Base-by-base conservation (phyloP, 2,113 vertebrate genomes). In the Arothron firmamentum region DNA sequence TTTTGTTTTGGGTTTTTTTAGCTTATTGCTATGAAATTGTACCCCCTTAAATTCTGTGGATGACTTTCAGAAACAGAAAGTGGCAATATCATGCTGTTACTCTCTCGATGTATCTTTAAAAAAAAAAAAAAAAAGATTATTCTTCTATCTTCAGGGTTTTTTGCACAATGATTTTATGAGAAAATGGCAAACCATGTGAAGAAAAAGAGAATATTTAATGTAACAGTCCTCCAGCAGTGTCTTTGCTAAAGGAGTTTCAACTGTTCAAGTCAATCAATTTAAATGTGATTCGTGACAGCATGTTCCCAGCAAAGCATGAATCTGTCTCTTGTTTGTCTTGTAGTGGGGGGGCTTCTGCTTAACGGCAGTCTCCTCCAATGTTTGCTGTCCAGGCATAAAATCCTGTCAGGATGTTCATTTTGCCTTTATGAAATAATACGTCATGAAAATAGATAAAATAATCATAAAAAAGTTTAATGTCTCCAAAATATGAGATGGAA, bases 241-340 rank as follows among this genome's bases (percentile, higher is more conserved):
- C 49, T 56, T 15, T 48, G 48, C 66, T 59, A 21, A 15, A 53
- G 17, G 45, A 74, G 62, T 66, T 46, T 2, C 42, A 63, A 50
- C 17, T 31, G 60, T 54, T 78, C 67, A 38, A 65, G 56, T 57
- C 58, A 43, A 21, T 78, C 59, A 60, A 16, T 76, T 65, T 53
- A 73, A 75, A 69, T 77, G 58, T 64, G 60, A 75, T 73, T 62
- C 59, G 51, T 62, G 50, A 75, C 52, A 61, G 12, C 25, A 8
- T 53, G 59, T n/a, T 56, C 53, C 68, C 60, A 61, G 62, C 45
- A 3, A 67, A 66, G 68, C 69, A 0, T 14, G 53, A 54, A 11
- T 54, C 56, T 38, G 46, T 43, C 47, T 70, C 21, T 28, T 38
- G 34, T 46, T 25, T 41, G 52, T 15, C n/a, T 58, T 31, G 47